These are phyloP conservation scores for Macrotis lagotis DNA, from an alignment of 2,113 vertebrate genomes.

Conservation along the genomic window DNA sequence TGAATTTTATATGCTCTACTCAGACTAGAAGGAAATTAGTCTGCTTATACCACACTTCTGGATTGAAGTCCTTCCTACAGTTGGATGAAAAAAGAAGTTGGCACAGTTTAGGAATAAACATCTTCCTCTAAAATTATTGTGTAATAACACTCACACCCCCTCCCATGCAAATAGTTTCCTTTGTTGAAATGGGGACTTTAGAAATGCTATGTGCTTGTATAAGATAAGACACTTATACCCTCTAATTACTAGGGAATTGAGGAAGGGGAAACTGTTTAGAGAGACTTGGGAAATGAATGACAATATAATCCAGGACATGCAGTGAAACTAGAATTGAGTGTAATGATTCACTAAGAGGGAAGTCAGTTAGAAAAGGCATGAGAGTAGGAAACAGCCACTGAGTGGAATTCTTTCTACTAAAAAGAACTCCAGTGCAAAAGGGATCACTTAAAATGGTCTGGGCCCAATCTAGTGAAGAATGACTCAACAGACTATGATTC, in stretches of 20 bases:
- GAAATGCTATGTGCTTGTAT: constrained; percentile 42
- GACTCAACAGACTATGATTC: background rate
- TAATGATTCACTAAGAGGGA: background rate
- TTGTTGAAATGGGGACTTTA: background rate
- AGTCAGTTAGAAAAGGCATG: constrained; percentile 17
- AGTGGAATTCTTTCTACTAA: background rate
- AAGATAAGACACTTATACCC: background rate
- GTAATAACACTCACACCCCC: background rate
- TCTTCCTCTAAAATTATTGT: background rate
- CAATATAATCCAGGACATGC: constrained; percentile 10
- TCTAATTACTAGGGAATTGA: constrained; percentile 6
- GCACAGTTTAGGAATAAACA: constrained; percentile 22
- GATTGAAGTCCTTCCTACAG: constrained; percentile 36
- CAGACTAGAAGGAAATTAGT: constrained; percentile 4
- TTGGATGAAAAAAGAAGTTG: background rate
- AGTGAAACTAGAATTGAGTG: background rate
- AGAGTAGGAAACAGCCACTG: background rate
- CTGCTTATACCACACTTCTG: background rate
- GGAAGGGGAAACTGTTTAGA: background rate
- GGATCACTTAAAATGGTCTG: background rate
- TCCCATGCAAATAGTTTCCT: background rate
- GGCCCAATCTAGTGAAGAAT: background rate
- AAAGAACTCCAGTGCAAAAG: background rate
- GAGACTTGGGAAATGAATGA: constrained; percentile 23
- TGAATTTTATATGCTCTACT: constrained; percentile 11